These are phyloP conservation scores for Drosophila ezoana DNA, from an alignment of 2,888 invertebrate species.

Conservation along the genomic window DNA sequence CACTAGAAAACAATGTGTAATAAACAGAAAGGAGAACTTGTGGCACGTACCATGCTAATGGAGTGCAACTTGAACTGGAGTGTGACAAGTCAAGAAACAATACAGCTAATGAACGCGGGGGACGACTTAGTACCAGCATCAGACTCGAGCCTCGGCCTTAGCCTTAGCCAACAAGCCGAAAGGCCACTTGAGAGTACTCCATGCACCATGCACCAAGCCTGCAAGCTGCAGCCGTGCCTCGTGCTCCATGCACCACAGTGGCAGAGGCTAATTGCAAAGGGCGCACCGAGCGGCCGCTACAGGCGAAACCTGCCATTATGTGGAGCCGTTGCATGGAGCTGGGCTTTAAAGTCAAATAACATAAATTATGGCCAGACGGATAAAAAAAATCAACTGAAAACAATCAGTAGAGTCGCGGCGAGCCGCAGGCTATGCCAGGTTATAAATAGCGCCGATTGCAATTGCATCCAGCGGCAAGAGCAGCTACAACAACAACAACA, in stretches of 20 bases:
- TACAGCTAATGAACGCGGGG: constrained; percentile 30
- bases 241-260: constrained; percentile 8
- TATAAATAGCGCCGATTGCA: constrained; percentile 44
- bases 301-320: constrained; percentile 61
- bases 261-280: constrained; percentile 57
- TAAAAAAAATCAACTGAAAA: constrained; percentile 52
- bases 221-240: constrained; percentile 1
- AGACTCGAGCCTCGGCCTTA: constrained; percentile 12
- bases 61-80: constrained; percentile 62
- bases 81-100: constrained; percentile 48
- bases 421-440: constrained; percentile 30
- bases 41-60: constrained; percentile 66
- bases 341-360: constrained; percentile 73
- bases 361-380: constrained; percentile 69
- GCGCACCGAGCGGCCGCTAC: constrained; percentile 30
- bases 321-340: constrained; percentile 23
- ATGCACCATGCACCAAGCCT: constrained; percentile 26
- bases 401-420: constrained; percentile 48
- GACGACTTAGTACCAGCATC: neutral
- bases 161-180: constrained; percentile 12
- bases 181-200: constrained; percentile 34
- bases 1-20: neutral
- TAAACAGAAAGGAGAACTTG: constrained; percentile 18
- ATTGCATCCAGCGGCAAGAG: constrained; percentile 23
- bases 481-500: constrained; percentile 10